phyloP scores from a whole-genome alignment of 2,888 invertebrate genomes.

The Linnaemya tessellans region DNA sequence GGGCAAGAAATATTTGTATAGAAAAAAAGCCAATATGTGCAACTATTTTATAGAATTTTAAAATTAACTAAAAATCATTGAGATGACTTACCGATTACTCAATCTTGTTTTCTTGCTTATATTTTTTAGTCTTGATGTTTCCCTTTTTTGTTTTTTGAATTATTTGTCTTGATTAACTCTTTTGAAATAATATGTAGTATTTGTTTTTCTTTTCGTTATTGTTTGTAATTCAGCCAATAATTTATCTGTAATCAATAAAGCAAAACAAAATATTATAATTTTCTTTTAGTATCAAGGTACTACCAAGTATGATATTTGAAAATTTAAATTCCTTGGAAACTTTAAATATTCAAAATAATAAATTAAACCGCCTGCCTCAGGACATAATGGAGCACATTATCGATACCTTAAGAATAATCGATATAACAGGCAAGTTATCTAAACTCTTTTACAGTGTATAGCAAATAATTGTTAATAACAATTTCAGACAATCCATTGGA shows the following conservation, averaged over 20 bases:
- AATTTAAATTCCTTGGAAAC: slow-evolving; percentile 95
- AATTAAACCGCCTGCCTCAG: slow-evolving; percentile 91
- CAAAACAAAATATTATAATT: slow-evolving; percentile 58
- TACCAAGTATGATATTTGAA: slow-evolving; percentile 93
- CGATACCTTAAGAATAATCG: slow-evolving; percentile 93
- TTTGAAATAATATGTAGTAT: not conserved
- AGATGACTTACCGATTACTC: not conserved
- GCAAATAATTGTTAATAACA: not conserved
- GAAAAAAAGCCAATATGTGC: not conserved
- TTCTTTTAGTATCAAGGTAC: slow-evolving; percentile 88
- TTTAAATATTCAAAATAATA: slow-evolving; percentile 94
- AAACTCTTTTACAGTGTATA: not conserved
- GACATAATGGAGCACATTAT: slow-evolving; percentile 95
- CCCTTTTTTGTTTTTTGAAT: not conserved
- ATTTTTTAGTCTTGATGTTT: not conserved
- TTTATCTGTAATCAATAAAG: slow-evolving; percentile 20
- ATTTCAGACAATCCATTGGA: slow-evolving; percentile 91
- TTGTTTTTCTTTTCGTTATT: not conserved
- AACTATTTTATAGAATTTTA: not conserved
- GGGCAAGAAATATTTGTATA: no score
- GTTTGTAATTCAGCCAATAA: slow-evolving; percentile 25
- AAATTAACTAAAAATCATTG: not conserved
- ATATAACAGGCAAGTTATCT: slow-evolving; percentile 90
- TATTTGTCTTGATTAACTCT: not conserved
- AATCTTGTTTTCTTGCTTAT: not conserved